These are phyloP conservation scores for Araneus ventricosus DNA, from an alignment of 1,140 invertebrate genomes.

Conservation along the genomic window DNA sequence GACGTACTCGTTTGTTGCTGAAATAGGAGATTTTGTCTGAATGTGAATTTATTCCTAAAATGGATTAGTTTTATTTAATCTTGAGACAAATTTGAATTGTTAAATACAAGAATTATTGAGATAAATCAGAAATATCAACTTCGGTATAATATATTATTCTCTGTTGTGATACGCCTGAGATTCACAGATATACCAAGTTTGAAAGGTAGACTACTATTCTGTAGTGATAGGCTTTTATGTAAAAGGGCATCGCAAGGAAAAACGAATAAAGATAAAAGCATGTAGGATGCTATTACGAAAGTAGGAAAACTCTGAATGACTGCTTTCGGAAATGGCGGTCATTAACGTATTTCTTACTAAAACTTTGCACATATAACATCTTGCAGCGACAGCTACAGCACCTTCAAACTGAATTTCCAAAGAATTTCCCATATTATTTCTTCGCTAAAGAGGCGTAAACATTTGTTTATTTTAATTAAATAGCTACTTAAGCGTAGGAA, in stretches of 20 bases:
- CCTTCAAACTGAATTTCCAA: neutral
- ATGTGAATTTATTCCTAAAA: too few species aligned
- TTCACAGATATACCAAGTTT: too few species aligned
- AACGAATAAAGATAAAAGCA: neutral
- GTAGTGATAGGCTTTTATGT: neutral
- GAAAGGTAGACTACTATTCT: neutral
- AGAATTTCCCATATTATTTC: neutral
- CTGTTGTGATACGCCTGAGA: too few species aligned
- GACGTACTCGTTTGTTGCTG: too few species aligned
- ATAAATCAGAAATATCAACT: too few species aligned
- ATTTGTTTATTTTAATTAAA: too few species aligned
- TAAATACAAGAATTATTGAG: too few species aligned
- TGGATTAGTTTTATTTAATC: too few species aligned
- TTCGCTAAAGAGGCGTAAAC: neutral
- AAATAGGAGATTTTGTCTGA: too few species aligned
- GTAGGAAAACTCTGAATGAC: neutral
- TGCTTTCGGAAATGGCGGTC: neutral
- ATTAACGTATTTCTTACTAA: constrained; percentile 5
- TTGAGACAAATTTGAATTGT: too few species aligned
- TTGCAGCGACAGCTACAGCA: neutral
- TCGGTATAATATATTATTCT: too few species aligned
- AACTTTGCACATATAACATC: neutral
- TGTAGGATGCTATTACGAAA: neutral
- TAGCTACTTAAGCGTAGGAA: too few species aligned
- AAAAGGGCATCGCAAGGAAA: neutral